phyloP scores from a whole-genome alignment of 2,113 vertebrate species.

The cattle (Bos taurus) region DNA sequence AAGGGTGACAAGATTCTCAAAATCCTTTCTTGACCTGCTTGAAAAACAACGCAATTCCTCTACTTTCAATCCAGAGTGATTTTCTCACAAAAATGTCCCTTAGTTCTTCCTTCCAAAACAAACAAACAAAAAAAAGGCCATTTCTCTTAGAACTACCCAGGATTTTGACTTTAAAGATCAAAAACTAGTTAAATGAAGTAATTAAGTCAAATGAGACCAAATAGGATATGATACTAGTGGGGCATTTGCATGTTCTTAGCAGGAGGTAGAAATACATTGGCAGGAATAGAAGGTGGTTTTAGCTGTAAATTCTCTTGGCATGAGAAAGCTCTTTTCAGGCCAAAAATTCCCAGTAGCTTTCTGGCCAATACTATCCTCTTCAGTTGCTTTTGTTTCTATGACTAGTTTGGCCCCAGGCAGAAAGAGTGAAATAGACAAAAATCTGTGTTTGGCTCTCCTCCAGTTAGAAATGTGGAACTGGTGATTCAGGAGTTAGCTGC shows the following conservation, averaged over 20 bases:
- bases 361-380: slow-evolving; percentile 39
- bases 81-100: slow-evolving; percentile 43
- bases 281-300: slow-evolving; percentile 20
- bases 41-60: background rate
- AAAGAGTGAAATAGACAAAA: slow-evolving; percentile 36
- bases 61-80: slow-evolving; percentile 29
- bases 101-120: slow-evolving; percentile 21
- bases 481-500: background rate
- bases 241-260: slow-evolving; percentile 10
- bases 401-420: background rate
- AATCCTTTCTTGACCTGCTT: background rate
- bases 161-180: background rate
- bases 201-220: slow-evolving; percentile 51
- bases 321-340: slow-evolving; percentile 8
- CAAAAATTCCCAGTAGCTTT: slow-evolving; percentile 15
- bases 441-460: slow-evolving; percentile 19
- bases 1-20: background rate
- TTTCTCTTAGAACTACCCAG: background rate
- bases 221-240: background rate
- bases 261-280: slow-evolving; percentile 33
- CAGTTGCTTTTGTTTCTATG: slow-evolving; percentile 24
- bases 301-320: slow-evolving; percentile 45
- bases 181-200: slow-evolving; percentile 37
- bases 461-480: background rate
- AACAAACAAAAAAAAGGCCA: background rate